A percentile compares a stretch with the other conserved stretches of the same genome.
Conservation (phyloP, 1,140 invertebrate genomes). For the Tetraneura akinire region DNA sequence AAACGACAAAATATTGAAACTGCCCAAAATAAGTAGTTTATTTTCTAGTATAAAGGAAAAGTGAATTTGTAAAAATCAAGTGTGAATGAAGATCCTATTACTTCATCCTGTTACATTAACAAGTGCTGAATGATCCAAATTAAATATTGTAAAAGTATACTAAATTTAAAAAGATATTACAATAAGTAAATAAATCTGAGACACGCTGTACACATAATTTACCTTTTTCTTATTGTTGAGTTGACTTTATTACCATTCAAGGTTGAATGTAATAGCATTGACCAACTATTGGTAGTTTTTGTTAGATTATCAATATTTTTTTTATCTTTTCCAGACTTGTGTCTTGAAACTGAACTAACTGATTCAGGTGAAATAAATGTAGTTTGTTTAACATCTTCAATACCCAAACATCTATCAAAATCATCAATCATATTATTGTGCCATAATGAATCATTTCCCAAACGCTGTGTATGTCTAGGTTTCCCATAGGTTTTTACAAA, state of each 20-base stretch:
- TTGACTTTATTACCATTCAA: background rate
- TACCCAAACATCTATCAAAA: conserved; percentile 37
- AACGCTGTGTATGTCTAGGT: conserved; percentile 23
- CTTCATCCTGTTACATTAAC: too few species aligned
- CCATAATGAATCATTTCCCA: conserved; percentile 17
- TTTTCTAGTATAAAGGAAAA: too few species aligned
- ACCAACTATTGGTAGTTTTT: conserved; percentile 13
- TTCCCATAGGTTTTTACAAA: conserved; percentile 37
- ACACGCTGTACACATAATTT: background rate
- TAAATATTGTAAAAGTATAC: too few species aligned
- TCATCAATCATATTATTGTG: conserved; percentile 34
- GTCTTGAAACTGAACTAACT: background rate
- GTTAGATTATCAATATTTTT: background rate
- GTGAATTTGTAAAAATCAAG: too few species aligned
- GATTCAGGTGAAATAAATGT: conserved; percentile 46
- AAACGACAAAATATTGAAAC: too few species aligned
- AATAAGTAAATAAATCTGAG: too few species aligned
- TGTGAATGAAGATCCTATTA: too few species aligned
- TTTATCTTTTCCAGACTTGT: background rate
- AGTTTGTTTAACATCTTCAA: conserved; percentile 32
- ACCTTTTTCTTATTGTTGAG: background rate
- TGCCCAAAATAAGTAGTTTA: too few species aligned
- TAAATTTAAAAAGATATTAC: too few species aligned
- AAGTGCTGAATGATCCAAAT: too few species aligned
- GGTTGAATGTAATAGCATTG: conserved; percentile 27